Evolutionary conservation across 2,797 vertebrate species (phyloP), one percentile per base, ranked within the genome.

Genomic region (Phalloptychus januarius): DNA sequence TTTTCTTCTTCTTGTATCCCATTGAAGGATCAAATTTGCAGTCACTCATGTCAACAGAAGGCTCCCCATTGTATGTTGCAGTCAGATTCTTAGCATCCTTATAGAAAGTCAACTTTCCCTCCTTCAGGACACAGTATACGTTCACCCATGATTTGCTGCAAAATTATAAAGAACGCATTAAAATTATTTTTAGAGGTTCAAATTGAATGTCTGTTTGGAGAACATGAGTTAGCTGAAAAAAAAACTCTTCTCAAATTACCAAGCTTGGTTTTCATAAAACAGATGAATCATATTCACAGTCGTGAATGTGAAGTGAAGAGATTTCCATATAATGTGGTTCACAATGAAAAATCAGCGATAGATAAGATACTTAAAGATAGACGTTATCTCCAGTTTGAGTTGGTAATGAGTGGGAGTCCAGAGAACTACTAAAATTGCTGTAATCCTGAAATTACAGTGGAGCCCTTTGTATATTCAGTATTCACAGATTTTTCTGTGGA

Each of bases 1-100:
- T 96, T 87, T 98, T 99, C 93, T 98, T 97, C 90, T 98, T 99
- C 89, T 97, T 97, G 90, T 98, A 99, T 78, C 97, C 97, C n/a
- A 96, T 90, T 18, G 98, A 96, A 25, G 97, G 96, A 56, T 97
- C 96, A 80, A 97, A 97, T 56, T 95, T 92, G 76, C 97, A 97
- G 63, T 93, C 94, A 72, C 90, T 90, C 71, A 99, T 94, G 83
- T 95, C 95, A 71, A 97, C 93, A 0, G 97, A 94, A 80, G 96
- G 92, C 93, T 99, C 98, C 11, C 95, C 96, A 0, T 99, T 98
- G 92, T 96, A 98, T 0, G 97, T 96, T 56, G 95, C 83, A 36
- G 86, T 91, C n/a, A 94, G 96, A 33, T 96, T 95, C 88, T 95
- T 96, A 2, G 93, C 92, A 5, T 98, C 97, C 91, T 99, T 98